phyloP scores from a whole-genome alignment of 2,113 vertebrate species.

The Sebastes schlegelii region DNA sequence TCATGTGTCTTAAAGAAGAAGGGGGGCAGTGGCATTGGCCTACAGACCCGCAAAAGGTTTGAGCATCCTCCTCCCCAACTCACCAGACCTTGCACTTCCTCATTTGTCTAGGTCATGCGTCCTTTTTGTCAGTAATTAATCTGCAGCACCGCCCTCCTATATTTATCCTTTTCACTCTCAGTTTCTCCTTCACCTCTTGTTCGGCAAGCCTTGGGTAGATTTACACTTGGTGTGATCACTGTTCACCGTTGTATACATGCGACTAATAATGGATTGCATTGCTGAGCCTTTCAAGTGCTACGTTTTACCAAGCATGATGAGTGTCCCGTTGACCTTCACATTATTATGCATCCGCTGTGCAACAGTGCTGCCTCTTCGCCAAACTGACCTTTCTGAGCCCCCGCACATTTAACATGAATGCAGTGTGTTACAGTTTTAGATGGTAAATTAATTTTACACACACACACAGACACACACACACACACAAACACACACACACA shows the following conservation, averaged over 20 bases:
- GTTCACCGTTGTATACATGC: constrained; percentile 59
- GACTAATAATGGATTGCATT: constrained; percentile 66
- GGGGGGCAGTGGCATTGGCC: constrained; percentile 57
- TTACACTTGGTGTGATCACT: constrained; percentile 70
- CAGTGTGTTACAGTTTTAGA: constrained; percentile 39
- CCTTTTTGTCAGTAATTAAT: constrained; percentile 85
- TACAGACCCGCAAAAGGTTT: constrained; percentile 65
- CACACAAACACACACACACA: not conserved
- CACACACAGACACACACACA: not conserved
- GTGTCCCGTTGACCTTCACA: constrained; percentile 78
- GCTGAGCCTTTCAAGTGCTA: constrained; percentile 59
- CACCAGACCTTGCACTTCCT: constrained; percentile 78
- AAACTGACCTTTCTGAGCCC: constrained; percentile 61
- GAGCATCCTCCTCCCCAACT: constrained; percentile 67
- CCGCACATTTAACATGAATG: constrained; percentile 49
- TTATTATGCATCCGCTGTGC: constrained; percentile 74
- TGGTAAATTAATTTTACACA: constrained; percentile 35
- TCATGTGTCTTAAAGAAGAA: constrained; percentile 65
- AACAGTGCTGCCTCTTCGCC: constrained; percentile 57
- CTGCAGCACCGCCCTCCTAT: constrained; percentile 71
- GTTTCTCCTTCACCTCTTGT: constrained; percentile 79
- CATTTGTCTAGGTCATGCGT: constrained; percentile 80
- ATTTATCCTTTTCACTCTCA: constrained; percentile 73
- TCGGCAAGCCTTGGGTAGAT: constrained; percentile 72
- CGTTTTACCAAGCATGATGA: constrained; percentile 58